These are phyloP conservation scores for Buphagus erythrorhynchus DNA, from an alignment of 2,797 vertebrate genomes.

Conservation along the genomic window DNA sequence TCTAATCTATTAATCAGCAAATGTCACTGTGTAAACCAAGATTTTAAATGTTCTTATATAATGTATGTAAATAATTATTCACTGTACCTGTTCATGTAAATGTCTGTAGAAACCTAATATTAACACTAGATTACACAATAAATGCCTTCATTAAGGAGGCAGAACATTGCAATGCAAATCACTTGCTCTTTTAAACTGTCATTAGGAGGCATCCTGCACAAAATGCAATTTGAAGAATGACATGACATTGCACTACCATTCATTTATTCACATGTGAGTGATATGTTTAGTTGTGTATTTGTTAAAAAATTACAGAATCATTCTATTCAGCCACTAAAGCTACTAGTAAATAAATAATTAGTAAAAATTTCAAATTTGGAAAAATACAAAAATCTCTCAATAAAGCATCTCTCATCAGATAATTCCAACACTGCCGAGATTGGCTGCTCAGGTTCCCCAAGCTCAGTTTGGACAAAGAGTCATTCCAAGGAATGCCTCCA, in stretches of 20 bases:
- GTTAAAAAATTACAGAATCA: background rate
- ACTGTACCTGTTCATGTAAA: constrained; percentile 64
- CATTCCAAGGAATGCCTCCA: background rate
- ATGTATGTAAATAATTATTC: constrained; percentile 72
- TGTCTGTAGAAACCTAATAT: constrained; percentile 49
- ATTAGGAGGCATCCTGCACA: constrained; percentile 34
- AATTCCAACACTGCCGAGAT: background rate
- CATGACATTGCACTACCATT: constrained; percentile 30
- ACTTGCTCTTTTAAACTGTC: constrained; percentile 30
- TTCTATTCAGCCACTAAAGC: background rate
- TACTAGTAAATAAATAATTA: background rate
- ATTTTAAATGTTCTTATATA: constrained; percentile 49
- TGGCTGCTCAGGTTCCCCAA: background rate
- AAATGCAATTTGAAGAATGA: constrained; percentile 17
- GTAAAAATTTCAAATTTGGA: background rate
- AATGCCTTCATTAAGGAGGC: constrained; percentile 52
- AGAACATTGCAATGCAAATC: constrained; percentile 51
- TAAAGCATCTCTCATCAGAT: background rate
- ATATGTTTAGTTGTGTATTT: background rate
- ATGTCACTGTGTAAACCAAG: constrained; percentile 36
- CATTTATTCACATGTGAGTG: background rate
- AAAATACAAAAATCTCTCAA: background rate
- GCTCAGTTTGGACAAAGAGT: background rate
- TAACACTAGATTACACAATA: constrained; percentile 52
- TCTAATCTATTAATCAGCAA: constrained; percentile 59